Evolutionary conservation across 2,113 vertebrate species (phyloP).

Genomic region (Menidia beryllina): DNA sequence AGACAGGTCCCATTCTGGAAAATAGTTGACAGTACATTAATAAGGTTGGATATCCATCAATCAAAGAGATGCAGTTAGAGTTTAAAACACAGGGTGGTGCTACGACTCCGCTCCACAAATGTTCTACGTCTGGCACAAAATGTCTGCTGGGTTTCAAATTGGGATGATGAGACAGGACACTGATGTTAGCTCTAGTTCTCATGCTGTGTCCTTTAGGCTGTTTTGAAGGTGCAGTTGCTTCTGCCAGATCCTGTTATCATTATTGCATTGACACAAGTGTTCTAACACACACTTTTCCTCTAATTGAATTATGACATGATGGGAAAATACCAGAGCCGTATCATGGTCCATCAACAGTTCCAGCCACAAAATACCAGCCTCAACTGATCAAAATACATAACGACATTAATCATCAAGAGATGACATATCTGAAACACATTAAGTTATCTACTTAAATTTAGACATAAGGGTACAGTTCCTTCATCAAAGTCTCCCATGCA

Average conservation of each 20-base stretch:
- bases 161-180: background rate
- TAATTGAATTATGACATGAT: conserved; percentile 54
- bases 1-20: too few species aligned
- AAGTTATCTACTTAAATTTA: background rate
- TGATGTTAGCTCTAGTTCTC: conserved; percentile 6
- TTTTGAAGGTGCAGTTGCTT: conserved; percentile 16
- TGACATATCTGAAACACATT: background rate
- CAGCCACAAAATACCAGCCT: conserved; percentile 22
- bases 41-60: background rate
- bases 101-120: background rate
- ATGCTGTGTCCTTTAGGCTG: conserved; percentile 1
- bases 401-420: background rate
- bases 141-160: conserved; percentile 1
- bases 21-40: too few species aligned
- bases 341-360: conserved; percentile 18
- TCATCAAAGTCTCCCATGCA: background rate
- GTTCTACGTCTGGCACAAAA: background rate
- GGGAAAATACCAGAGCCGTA: conserved; percentile 50
- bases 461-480: background rate
- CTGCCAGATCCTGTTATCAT: conserved; percentile 40
- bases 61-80: background rate
- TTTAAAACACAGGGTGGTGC: conserved; percentile 42
- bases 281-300: conserved; percentile 53
- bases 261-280: conserved; percentile 37
- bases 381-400: conserved; percentile 20